Base-by-base conservation (phyloP, 2,113 vertebrate species). In the Pedionomus torquatus region DNA sequence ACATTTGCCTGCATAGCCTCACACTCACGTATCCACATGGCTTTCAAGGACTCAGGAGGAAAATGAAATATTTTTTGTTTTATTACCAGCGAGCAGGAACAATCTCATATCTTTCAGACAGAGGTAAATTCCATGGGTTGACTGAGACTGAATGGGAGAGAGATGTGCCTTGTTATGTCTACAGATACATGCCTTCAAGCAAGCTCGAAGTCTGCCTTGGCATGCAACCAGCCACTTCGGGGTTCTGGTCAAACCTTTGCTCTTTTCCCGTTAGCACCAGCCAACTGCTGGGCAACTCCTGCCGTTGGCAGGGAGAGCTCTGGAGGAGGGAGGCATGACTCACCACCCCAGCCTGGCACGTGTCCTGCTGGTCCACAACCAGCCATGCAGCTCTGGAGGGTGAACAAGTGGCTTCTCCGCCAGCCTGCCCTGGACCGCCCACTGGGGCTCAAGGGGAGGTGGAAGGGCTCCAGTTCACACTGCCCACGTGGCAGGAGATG, bases 351-450 rank as follows among this genome's bases (percentile, higher is more conserved):
- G 49, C 23, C 76, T 57, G 66, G 30, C 31, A n/a, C 20, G 14
- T 0, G 1, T 89, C 39, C 48, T 76, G 44, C 48, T 72, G 30
- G 10, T 33, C 48, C 1, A 0, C 0, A 0, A 33, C n/a, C 26
- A 30, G 7, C 12, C 41, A 17, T 0, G 0, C 3, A 6, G 10
- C 30, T 80, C 48, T 6, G 1, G 43, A 44, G 71, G 43, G 11
- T 35, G 48, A 90, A 7, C 28, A 13, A 37, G 43, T 4, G 20
- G 6, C 39, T 81, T 54, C 66, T 68, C 35, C 1, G 1, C 25
- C 86, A 86, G 41, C 19, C 30, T 58, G 61, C 25, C 37, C 60
- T 10, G 37, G 12, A 55, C 6, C 0, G 1, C 35, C 24, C 3
- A 0, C 9, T 1, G 1, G 33, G 46, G 11, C 20, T 48, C 26